Evolutionary conservation across 2,888 invertebrate species (phyloP).

Genomic region (Hypolimnas misippus): DNA sequence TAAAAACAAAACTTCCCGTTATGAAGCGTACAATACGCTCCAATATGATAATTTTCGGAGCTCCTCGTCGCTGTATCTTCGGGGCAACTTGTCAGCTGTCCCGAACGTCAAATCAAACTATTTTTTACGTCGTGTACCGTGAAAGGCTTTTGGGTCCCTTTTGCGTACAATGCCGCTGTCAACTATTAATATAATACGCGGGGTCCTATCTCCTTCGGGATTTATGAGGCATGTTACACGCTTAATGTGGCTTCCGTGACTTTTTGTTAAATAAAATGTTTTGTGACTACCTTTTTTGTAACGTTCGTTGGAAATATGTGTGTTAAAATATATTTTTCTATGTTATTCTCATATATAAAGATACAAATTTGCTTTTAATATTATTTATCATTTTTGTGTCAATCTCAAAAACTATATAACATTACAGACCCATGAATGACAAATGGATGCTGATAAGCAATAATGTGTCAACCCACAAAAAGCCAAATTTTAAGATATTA

Average conservation of each 20-base stretch:
- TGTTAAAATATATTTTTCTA: background rate
- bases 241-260: constrained; percentile 4
- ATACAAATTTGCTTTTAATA: too few relatives aligned
- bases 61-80: background rate
- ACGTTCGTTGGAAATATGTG: background rate
- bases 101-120: constrained; percentile 21
- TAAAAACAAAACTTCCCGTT: too few relatives aligned
- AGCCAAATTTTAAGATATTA: too few relatives aligned
- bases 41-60: background rate
- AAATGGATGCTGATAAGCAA: too few relatives aligned
- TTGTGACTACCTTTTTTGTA: background rate
- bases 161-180: constrained; percentile 2
- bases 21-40: background rate
- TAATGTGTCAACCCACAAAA: too few relatives aligned
- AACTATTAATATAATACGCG: constrained; percentile 8
- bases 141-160: constrained; percentile 20
- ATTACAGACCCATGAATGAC: too few relatives aligned
- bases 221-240: constrained; percentile 17
- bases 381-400: too few relatives aligned
- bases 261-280: constrained; percentile 4
- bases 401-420: too few relatives aligned
- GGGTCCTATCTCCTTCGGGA: constrained; percentile 7
- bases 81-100: constrained; percentile 26
- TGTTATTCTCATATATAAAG: too few relatives aligned
- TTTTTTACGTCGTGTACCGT: constrained; percentile 14